A percentile compares a stretch with the other conserved stretches of the same genome.
Evolutionary conservation across 2,113 vertebrate species (phyloP).

Genomic region (Calidris pugnax): DNA sequence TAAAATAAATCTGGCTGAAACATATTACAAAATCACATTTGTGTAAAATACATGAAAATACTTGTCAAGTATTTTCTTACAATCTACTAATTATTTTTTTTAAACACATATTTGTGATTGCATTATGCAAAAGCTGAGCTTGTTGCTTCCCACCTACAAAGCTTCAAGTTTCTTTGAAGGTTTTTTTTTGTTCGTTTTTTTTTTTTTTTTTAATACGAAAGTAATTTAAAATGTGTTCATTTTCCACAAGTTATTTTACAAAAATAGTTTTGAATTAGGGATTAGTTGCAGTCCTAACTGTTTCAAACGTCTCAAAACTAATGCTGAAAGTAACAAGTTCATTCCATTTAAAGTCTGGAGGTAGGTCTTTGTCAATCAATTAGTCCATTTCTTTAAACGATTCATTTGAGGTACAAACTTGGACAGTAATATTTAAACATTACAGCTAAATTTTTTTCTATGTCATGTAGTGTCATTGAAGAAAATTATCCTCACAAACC

Average conservation of each 20-base stretch:
- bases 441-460: conserved; percentile 77
- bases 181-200: conserved; percentile 43
- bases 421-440: conserved; percentile 83
- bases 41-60: conserved; percentile 90
- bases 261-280: conserved; percentile 82
- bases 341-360: conserved; percentile 89
- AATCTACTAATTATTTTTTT: conserved; percentile 83
- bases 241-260: conserved; percentile 76
- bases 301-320: conserved; percentile 75
- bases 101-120: conserved; percentile 86
- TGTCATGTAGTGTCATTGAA: conserved; percentile 81
- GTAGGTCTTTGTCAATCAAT: conserved; percentile 91
- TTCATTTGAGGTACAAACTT: conserved; percentile 89
- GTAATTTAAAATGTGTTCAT: conserved; percentile 77
- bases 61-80: conserved; percentile 88
- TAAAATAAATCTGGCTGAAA: conserved; percentile 91
- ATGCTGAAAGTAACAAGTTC: conserved; percentile 79
- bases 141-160: conserved; percentile 86
- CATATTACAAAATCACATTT: conserved; percentile 92
- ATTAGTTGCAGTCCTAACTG: conserved; percentile 84
- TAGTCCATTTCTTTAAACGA: conserved; percentile 83
- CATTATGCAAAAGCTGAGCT: conserved; percentile 89
- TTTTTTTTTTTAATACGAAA: conserved; percentile 67
- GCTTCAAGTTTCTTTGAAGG: conserved; percentile 90
- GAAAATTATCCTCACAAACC: conserved; percentile 84